Conservation (phyloP, 2,888 invertebrate species). For the Apomyelois bistriatella region DNA sequence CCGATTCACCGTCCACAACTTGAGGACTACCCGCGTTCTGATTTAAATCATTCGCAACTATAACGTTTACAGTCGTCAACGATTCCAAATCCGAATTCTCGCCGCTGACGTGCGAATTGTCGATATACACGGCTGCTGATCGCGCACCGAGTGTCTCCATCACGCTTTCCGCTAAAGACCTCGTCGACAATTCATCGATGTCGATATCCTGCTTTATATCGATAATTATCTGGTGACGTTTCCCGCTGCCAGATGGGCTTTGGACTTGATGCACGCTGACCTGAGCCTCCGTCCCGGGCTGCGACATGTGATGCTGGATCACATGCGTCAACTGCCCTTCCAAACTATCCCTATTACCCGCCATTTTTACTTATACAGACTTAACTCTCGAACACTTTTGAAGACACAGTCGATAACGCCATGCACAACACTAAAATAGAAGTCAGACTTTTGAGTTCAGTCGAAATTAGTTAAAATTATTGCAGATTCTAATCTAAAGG, state of each 20-base stretch:
- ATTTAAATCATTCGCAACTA: constrained; percentile 64
- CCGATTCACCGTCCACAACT: constrained; percentile 41
- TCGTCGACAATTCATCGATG: constrained; percentile 69
- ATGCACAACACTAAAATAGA: constrained; percentile 35
- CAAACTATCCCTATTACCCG: constrained; percentile 54
- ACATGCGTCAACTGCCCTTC: constrained; percentile 69
- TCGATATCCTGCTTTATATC: constrained; percentile 76
- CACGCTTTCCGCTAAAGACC: constrained; percentile 72
- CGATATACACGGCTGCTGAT: constrained; percentile 72
- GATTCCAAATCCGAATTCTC: constrained; percentile 66
- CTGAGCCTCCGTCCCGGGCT: constrained; percentile 61
- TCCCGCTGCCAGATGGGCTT: constrained; percentile 61
- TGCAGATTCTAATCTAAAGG: constrained; percentile 37
- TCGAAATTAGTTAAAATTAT: constrained; percentile 46
- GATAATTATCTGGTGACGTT: constrained; percentile 74
- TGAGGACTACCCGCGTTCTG: constrained; percentile 49
- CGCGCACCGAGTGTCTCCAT: constrained; percentile 74
- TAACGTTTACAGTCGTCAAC: constrained; percentile 71
- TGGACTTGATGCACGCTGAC: constrained; percentile 73
- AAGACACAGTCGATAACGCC: constrained; percentile 7
- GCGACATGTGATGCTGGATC: constrained; percentile 67
- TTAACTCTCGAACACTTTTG: constrained; percentile 25
- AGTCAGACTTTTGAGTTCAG: constrained; percentile 60
- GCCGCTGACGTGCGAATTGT: constrained; percentile 53
- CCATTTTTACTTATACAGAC: constrained; percentile 51